Evolutionary conservation across 2,888 invertebrate genomes (phyloP), one percentile per base, ranked within the genome.

Genomic region (Drosophila buzzatii): DNA sequence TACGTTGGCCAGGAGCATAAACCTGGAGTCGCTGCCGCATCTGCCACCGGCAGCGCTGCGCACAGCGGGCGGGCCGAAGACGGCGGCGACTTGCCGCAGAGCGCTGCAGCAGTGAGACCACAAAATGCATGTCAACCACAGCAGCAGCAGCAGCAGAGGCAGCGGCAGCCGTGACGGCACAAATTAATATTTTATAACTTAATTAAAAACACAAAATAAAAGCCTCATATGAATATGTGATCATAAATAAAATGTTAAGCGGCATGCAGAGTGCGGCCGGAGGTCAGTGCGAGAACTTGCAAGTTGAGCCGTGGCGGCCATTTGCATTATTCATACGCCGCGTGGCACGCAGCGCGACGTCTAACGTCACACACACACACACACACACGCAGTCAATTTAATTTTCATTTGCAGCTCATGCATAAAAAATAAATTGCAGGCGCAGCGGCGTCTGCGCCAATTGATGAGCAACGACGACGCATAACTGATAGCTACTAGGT

Each of bases 141-240:
- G 60, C 69, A 62, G 53, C 20, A 39, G 18, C 33, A 14, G 37
- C 16, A 7, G 39, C 39, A 10, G 10, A 16, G 7, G 23, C 23
- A n/a, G n/a, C 20, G 41, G 31, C 51, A 52, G 14, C 72, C 35
- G 44, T 41, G 45, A 14, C 67, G 65, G 39, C 57, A 51, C 71
- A 83, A 86, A 85, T 85, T 89, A 85, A 85, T 86, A 85, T 85
- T 89, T 85, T 89, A 85, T 85, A 86, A 83, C 84, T 85, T 85
- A 89, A 89, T 85, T 84, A 84, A 84, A 84, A 86, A 78, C 76
- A 83, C 73, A 88, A 80, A 83, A 68, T 67, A 64, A 78, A 71
- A 74, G 49, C 61, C 61, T 60, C 70, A 65, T 79, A 79, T 71
- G 76, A 63, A 81, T 72, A 77, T 74, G 67, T 70, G 73, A 73